Evolutionary conservation across 1,140 invertebrate genomes (phyloP).

Genomic region (Drosophila watanabei): DNA sequence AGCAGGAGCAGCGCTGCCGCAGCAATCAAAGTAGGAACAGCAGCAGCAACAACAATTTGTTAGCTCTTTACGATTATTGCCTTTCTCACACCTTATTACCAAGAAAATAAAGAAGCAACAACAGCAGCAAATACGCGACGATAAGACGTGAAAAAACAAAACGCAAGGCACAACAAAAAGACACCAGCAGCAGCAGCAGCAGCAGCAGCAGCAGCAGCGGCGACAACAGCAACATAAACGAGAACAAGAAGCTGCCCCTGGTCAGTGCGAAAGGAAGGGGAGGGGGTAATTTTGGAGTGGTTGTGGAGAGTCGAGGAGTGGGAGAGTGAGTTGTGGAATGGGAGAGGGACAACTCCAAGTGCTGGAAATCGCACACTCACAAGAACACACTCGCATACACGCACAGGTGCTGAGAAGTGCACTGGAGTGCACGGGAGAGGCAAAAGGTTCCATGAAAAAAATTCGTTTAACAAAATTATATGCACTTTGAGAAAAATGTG

Average conservation of each 20-base stretch:
- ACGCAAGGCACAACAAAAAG: conserved; percentile 31
- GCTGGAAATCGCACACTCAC: conserved; percentile 58
- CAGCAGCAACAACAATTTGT: conserved; percentile 79
- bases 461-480: conserved; percentile 51
- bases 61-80: conserved; percentile 85
- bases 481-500: neutral
- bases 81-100: conserved; percentile 85
- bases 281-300: conserved; percentile 30
- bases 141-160: conserved; percentile 68
- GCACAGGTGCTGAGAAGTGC: conserved; percentile 8
- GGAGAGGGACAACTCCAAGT: conserved; percentile 33
- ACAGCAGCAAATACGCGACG: conserved; percentile 62
- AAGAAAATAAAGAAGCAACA: conserved; percentile 79
- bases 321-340: conserved; percentile 4
- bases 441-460: conserved; percentile 35
- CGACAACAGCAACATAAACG: conserved; percentile 30
- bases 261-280: conserved; percentile 25
- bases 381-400: conserved; percentile 23
- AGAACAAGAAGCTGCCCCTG: conserved; percentile 59
- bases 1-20: conserved; percentile 31
- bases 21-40: conserved; percentile 35
- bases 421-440: conserved; percentile 14
- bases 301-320: conserved; percentile 22
- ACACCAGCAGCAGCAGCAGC: conserved; percentile 5
- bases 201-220: conserved; percentile 18